Evolutionary conservation across 2,113 vertebrate species (phyloP).

Genomic region (Mus musculus): DNA sequence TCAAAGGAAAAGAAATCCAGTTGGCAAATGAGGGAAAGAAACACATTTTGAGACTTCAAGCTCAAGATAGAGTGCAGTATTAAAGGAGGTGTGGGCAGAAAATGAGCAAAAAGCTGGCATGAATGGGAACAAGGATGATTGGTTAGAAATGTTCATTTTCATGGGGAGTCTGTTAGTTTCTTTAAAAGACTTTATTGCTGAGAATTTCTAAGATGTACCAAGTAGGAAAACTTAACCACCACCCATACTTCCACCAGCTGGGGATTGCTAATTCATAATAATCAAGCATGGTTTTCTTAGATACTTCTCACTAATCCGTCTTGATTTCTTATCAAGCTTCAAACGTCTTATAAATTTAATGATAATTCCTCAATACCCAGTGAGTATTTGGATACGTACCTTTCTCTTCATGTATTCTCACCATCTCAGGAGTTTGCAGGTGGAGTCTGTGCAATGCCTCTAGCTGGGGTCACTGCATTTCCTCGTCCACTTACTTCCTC

Average conservation of each 20-base stretch:
- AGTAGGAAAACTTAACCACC: neutral
- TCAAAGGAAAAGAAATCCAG: neutral
- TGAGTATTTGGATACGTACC: neutral
- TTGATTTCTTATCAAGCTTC: slow-evolving; percentile 12
- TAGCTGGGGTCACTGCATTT: neutral
- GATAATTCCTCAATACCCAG: neutral
- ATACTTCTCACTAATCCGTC: neutral
- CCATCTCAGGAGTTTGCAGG: neutral
- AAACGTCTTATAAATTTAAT: neutral
- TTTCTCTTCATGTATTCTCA: neutral
- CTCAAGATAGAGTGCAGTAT: neutral
- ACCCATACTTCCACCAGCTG: neutral
- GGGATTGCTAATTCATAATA: neutral
- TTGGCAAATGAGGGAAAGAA: neutral
- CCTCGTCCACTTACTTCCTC: neutral
- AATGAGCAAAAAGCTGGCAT: neutral
- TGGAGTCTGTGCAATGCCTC: neutral
- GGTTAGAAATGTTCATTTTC: neutral
- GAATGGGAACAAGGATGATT: neutral
- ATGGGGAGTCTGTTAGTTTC: neutral
- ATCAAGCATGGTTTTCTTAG: neutral
- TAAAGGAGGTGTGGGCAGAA: neutral
- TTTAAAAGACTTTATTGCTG: neutral
- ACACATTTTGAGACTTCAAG: neutral
- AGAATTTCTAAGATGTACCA: neutral